phyloP scores from a whole-genome alignment of 2,113 vertebrate genomes.

The Pristiophorus japonicus region DNA sequence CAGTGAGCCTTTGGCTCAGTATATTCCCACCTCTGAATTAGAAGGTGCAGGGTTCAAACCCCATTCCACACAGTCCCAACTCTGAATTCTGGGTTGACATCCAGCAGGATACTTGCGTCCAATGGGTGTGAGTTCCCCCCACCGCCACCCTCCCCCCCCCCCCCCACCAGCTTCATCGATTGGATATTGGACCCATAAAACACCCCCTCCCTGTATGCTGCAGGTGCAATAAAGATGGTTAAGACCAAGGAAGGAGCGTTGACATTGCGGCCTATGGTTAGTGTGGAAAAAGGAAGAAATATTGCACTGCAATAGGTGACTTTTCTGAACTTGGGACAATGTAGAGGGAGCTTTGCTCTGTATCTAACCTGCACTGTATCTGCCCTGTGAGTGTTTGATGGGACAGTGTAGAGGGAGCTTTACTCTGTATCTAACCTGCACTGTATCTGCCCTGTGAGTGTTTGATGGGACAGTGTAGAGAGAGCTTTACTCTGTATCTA shows the following conservation, averaged over 20 bases:
- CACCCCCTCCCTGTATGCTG: neutral
- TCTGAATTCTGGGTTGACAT: neutral
- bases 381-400: no score
- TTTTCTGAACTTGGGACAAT: neutral
- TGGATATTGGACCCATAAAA: neutral
- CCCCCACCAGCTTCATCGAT: neutral
- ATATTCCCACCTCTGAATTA: neutral
- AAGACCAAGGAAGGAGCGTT: no score
- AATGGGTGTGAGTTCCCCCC: neutral
- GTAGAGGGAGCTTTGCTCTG: no score
- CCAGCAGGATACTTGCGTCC: neutral
- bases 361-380: no score
- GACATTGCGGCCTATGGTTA: neutral
- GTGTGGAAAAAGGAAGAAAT: neutral
- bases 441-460: no score
- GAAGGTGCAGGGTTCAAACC: neutral
- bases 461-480: no score
- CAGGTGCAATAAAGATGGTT: no score
- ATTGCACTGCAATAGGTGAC: neutral
- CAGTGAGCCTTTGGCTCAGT: neutral
- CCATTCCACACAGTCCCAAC: no score
- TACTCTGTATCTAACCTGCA: no score
- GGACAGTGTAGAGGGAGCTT: no score
- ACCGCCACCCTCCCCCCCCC: no score
- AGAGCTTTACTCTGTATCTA: no score